Evolutionary conservation across 2,797 vertebrate genomes (phyloP).

Genomic region (Merluccius polli): DNA sequence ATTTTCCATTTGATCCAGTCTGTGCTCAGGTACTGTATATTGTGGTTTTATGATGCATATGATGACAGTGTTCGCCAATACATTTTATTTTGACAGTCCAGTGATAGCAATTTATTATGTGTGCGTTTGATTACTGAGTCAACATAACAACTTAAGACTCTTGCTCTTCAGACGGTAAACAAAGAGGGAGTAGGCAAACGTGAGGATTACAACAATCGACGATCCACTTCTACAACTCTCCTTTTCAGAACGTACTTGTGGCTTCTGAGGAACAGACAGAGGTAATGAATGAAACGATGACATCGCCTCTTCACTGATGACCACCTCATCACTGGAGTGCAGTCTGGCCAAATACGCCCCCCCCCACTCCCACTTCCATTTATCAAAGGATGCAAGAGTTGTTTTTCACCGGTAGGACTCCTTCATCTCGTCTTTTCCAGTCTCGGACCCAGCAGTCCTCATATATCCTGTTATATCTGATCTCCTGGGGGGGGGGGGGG

Average conservation of each 20-base stretch:
- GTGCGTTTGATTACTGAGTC: slow-evolving; percentile 13
- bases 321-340: slow-evolving; percentile 27
- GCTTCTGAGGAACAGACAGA: slow-evolving; percentile 14
- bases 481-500: neutral
- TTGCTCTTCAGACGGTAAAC: neutral
- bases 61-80: slow-evolving; percentile 25
- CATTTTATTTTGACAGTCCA: neutral
- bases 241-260: slow-evolving; percentile 8
- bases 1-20: slow-evolving; percentile 34
- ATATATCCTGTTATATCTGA: neutral
- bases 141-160: neutral
- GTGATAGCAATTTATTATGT: slow-evolving; percentile 29
- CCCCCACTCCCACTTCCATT: slow-evolving; percentile 23
- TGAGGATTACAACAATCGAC: neutral
- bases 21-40: slow-evolving; percentile 19
- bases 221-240: slow-evolving; percentile 12
- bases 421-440: neutral
- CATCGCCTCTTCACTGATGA: slow-evolving; percentile 23
- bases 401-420: slow-evolving; percentile 12
- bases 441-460: neutral
- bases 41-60: slow-evolving; percentile 39
- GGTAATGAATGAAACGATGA: slow-evolving; percentile 32
- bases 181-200: neutral
- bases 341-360: slow-evolving; percentile 29
- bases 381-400: slow-evolving; percentile 23